A percentile compares a stretch with the other conserved stretches of the same genome.
These are phyloP conservation scores for Limnodromus scolopaceus DNA, from an alignment of 2,797 vertebrate genomes.

Conservation along the genomic window DNA sequence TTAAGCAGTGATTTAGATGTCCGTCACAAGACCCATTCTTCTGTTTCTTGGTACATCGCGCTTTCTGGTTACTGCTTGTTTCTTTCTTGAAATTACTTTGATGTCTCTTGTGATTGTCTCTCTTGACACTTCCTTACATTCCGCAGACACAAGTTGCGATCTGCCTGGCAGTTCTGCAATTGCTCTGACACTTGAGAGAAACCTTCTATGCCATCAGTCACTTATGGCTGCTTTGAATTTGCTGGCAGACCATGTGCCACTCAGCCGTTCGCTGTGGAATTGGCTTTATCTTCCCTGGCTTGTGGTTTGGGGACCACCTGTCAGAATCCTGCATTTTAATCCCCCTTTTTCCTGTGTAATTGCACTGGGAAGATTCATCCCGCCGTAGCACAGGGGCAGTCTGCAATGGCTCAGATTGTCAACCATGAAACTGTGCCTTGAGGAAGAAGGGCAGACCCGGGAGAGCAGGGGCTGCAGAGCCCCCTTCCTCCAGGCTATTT, in stretches of 20 bases:
- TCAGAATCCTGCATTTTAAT: background rate
- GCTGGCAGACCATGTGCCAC: background rate
- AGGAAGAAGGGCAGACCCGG: background rate
- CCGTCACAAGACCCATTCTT: background rate
- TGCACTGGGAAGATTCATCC: background rate
- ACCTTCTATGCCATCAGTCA: background rate
- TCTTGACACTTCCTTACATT: background rate
- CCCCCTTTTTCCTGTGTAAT: background rate
- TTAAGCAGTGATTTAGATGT: background rate
- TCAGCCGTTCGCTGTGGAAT: background rate
- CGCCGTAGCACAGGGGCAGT: background rate
- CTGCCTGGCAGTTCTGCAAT: conserved; percentile 13
- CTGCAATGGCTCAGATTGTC: background rate
- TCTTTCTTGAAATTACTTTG: background rate
- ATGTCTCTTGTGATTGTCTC: background rate
- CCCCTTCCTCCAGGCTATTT: background rate
- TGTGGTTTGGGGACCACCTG: background rate
- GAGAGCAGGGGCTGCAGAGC: background rate
- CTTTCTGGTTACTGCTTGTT: conserved; percentile 5
- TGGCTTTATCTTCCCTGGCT: background rate
- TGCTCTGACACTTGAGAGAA: conserved; percentile 1
- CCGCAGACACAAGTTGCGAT: background rate
- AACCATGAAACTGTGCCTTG: background rate
- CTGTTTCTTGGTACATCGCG: background rate
- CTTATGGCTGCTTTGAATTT: background rate